A percentile compares a stretch with the other conserved stretches of the same genome.
phyloP scores from a whole-genome alignment of 2,113 vertebrate genomes.

The Protomyctophum bolini region DNA sequence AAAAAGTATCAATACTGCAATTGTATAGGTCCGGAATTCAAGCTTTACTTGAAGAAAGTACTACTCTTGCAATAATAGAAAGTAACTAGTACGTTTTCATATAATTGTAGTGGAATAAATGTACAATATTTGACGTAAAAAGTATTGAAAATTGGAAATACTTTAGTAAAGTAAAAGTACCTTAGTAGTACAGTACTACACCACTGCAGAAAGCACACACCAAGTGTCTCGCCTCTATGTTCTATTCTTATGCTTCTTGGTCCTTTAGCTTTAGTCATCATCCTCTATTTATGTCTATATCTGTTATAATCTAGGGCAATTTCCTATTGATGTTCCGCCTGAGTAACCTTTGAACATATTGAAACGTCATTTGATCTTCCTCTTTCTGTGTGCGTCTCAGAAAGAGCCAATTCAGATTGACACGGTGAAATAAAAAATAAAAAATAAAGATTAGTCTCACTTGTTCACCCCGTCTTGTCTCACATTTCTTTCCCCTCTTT shows the following conservation, averaged over 20 bases:
- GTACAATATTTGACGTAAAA: too few relatives aligned
- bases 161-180: too few relatives aligned
- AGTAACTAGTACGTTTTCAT: too few relatives aligned
- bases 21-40: too few relatives aligned
- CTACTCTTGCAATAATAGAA: too few relatives aligned
- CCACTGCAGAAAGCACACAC: not conserved
- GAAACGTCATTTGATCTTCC: not conserved
- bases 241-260: not conserved
- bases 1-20: too few relatives aligned
- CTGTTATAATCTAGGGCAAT: not conserved
- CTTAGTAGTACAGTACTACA: too few relatives aligned
- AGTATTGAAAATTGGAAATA: too few relatives aligned
- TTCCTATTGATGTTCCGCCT: not conserved
- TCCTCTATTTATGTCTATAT: not conserved
- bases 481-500: too few relatives aligned
- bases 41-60: too few relatives aligned
- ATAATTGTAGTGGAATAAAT: too few relatives aligned
- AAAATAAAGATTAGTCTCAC: not conserved
- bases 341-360: not conserved
- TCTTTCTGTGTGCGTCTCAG: not conserved
- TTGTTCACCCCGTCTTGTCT: not conserved
- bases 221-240: not conserved
- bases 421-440: not conserved
- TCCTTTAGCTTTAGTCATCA: not conserved
- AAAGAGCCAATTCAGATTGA: not conserved